These are phyloP conservation scores for Coregonus suidteri DNA, from an alignment of 2,797 vertebrate species.

Conservation along the genomic window DNA sequence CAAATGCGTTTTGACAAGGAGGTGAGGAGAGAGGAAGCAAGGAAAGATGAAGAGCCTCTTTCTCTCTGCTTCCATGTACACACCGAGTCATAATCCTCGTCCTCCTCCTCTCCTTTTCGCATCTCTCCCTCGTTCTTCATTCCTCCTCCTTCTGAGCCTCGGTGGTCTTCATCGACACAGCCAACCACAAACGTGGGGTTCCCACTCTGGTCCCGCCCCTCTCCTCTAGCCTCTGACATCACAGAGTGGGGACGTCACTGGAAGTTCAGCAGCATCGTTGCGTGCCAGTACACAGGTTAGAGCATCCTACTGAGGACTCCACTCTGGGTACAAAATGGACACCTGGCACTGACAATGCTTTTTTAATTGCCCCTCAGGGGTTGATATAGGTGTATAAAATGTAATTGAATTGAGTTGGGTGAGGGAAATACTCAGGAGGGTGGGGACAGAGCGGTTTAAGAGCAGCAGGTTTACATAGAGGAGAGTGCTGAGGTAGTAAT, in stretches of 20 bases:
- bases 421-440: neutral
- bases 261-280: constrained; percentile 40
- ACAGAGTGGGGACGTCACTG: constrained; percentile 51
- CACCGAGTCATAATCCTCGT: constrained; percentile 62
- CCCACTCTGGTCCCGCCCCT: constrained; percentile 62
- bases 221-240: constrained; percentile 80
- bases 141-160: constrained; percentile 44
- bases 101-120: constrained; percentile 51
- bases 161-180: constrained; percentile 50
- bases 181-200: constrained; percentile 81
- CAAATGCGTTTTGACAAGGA: neutral
- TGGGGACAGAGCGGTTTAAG: neutral
- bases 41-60: too few species aligned
- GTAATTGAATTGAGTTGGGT: too few species aligned
- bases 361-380: too few species aligned
- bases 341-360: too few species aligned
- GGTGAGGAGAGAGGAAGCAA: neutral
- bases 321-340: too few species aligned
- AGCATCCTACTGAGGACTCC: neutral
- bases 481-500: constrained; percentile 44
- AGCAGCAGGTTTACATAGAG: constrained; percentile 11
- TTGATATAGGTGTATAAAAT: neutral
- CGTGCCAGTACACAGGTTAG: neutral
- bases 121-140: constrained; percentile 55
- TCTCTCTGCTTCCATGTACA: constrained; percentile 15